Base-by-base conservation (phyloP, 2,888 invertebrate genomes). In the Apamea sordens region DNA sequence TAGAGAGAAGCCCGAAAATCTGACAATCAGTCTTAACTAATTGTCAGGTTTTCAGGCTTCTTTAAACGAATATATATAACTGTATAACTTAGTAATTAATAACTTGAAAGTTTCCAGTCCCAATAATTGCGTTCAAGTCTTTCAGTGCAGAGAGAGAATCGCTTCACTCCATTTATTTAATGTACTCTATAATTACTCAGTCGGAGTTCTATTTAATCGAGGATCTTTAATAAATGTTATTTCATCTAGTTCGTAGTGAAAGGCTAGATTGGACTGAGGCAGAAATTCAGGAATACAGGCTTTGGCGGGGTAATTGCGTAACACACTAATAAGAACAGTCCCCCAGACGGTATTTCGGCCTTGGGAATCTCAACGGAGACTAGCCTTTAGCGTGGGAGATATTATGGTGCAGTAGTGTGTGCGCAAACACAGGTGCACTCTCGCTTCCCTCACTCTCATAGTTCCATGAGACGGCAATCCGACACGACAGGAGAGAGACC, bases 161-260 rank as follows among this genome's bases (percentile, higher is more conserved):
- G 50, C 59, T 79, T 84, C 73, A 84, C 47, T 71, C 85, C 73
- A 84, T 87, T 84, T 74, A 79, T 84, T 76, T 71, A 85, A 85
- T 87, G 73, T 85, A 72, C 72, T 85, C 68, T 74, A 68, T 84
- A 76, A 84, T 87, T 67, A 68, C 78, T 83, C 77, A n/a, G 76
- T 13, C 18, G 44, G 36, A 28, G 84, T 77, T 77, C 59, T 53
- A 44, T 83, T 61, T 77, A 77, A 83, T 80, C 44, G 59, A 18
- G 28, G 67, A 80, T 80, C 83, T 61, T 68, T 77, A 83, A 83
- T 80, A 80, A 80, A 83, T 83, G 67, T 80, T 77, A 83, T 83
- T 80, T 77, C 80, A 63, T 80, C 53, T 68, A n/a, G 61, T 77
- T 67, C n/a, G 13, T 7, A 36, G 36, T 77, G 10, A 67, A 44